Evolutionary conservation across 2,113 vertebrate genomes (phyloP).

Genomic region (Tachuris rubrigastra): DNA sequence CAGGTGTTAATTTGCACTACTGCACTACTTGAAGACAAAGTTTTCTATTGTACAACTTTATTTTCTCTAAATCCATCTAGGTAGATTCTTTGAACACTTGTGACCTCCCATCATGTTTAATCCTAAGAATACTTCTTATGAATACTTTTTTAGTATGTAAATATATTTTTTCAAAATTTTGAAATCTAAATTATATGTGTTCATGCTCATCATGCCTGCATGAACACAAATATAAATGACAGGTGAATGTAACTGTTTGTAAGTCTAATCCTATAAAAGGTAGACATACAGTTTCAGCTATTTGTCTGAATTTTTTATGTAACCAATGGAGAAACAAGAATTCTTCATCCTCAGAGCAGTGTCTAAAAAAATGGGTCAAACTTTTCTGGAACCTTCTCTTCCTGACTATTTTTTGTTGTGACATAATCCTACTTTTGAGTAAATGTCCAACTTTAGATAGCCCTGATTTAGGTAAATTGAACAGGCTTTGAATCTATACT

Average conservation of each 20-base stretch:
- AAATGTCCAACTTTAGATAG: not conserved
- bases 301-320: not conserved
- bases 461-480: not conserved
- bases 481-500: not conserved
- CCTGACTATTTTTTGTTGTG: not conserved
- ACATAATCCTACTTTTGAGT: not conserved
- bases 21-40: not conserved
- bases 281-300: not conserved
- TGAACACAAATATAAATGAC: not conserved
- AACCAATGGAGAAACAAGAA: not conserved
- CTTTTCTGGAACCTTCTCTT: not conserved
- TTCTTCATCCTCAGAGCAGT: not conserved
- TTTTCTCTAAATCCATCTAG: not conserved
- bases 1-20: not conserved
- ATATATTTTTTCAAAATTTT: not conserved
- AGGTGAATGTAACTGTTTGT: not conserved
- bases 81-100: not conserved
- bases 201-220: not conserved
- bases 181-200: not conserved
- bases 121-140: not conserved
- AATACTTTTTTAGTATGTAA: not conserved
- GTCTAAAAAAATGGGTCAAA: not conserved
- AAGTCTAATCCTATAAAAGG: not conserved
- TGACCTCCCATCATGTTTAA: not conserved
- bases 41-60: not conserved